These are phyloP conservation scores for Redunca redunca DNA, from an alignment of 2,113 vertebrate genomes.

Conservation along the genomic window DNA sequence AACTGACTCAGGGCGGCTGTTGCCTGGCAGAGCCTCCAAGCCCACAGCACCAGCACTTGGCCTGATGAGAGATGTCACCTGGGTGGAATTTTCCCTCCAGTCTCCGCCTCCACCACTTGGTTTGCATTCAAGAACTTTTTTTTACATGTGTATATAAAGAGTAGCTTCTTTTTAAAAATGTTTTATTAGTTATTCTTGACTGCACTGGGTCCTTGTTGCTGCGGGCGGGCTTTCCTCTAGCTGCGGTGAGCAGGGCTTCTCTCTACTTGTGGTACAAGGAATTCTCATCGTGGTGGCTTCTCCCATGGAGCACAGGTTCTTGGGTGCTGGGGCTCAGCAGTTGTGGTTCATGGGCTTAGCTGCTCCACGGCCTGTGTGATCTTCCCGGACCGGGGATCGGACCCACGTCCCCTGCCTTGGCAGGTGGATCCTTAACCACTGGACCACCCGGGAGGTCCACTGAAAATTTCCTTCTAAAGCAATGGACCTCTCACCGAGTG, in stretches of 20 bases:
- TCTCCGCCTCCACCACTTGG: not conserved
- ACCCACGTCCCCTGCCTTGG: not conserved
- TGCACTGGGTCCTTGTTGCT: not conserved
- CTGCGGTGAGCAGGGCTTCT: not conserved
- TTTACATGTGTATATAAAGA: not conserved
- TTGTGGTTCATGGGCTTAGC: not conserved
- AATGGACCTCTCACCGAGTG: not conserved
- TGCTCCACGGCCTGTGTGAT: not conserved
- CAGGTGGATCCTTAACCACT: not conserved
- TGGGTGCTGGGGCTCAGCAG: not conserved
- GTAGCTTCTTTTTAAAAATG: not conserved
- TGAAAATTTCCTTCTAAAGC: not conserved
- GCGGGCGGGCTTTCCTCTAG: not conserved
- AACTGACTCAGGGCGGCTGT: not conserved
- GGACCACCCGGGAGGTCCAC: not conserved
- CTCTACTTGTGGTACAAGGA: not conserved
- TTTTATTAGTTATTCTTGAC: not conserved
- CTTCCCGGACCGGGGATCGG: not conserved
- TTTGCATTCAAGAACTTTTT: not conserved
- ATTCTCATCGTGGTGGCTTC: rapidly evolving
- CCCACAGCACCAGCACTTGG: not conserved
- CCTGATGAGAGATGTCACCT: not conserved
- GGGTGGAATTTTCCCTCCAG: too few species aligned
- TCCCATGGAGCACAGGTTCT: not conserved
- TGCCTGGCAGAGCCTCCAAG: not conserved